Base-by-base conservation (phyloP, 64 coral and sea anemone genomes). In the Stylophora pistillata region DNA sequence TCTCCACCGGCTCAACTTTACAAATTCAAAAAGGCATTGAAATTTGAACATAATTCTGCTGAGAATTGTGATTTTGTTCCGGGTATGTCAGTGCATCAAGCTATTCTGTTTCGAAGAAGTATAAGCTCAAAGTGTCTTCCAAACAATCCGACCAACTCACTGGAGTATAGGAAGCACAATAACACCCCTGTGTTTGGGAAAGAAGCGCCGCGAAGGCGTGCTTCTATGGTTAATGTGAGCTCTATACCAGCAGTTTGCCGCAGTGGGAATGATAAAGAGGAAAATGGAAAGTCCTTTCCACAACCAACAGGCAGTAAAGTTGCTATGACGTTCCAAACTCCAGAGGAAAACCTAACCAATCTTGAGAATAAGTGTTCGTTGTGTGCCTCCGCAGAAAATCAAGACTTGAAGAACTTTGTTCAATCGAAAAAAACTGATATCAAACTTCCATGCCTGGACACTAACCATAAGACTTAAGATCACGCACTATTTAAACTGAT, bases 141-240 rank as follows among this genome's bases (percentile, higher is more conserved):
- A 13, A 62, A 41, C 3, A 78, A 23, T 66, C 53, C 5, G 76
- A 78, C 9, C 7, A 66, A 23, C 15, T 63, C 25, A 27, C 60
- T 9, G 63, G 58, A 82, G 21, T 20, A 60, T 65, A 82, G 79
- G 31, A 82, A 82, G 47, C 79, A 82, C 17, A 82, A 82, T 30
- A 66, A 82, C 17, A 82, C 79, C 12, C 79, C 59, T 14, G 30
- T 52, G 14, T 59, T 58, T n/a, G 47, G 23, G 15, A 32, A 33
- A 25, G 27, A 18, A 82, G 9, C 17, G 18, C 30, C 30, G 41
- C 30, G 65, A 65, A 12, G 41, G 58, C 58, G 47, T 65, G 57
- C 13, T 15, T 64, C 59, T 2, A 47, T 82, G 79, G 18, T 30
- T 23, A 16, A 82, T 41, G 11, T 82, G 1, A 82, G 65, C 30